Base-by-base conservation (phyloP, 1,140 invertebrate species). In the Zaprionus camerounensis region DNA sequence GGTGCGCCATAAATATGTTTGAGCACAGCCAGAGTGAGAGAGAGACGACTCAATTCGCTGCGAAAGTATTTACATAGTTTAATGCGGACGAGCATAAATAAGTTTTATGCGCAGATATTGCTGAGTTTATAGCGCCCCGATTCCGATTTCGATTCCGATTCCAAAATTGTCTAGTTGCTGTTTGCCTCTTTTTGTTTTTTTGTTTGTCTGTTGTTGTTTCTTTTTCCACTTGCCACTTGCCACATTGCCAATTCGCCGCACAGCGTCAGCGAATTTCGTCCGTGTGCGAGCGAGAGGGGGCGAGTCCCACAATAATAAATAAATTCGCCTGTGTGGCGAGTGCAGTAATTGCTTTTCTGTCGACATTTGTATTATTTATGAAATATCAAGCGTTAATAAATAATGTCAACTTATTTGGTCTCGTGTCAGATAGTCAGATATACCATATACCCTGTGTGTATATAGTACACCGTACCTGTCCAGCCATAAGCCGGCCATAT, bases 351-450 rank as follows among this genome's bases (percentile, higher is more conserved):
- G 76, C 80, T 77, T 87, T 78, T 68, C 61, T 74, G 80, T 86
- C 76, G 83, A 86, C 80, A 71, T 87, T 87, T 86, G 66, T 78
- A 86, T 86, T 87, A 86, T 87, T 87, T 86, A 82, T 86, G 83
- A 87, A 87, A 77, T 77, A 82, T 74, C 62, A 66, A 58, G 36
- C 49, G 62, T 76, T 76, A 22, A 76, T 76, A 72, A 72, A 76
- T 72, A 72, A 72, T 71, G 63, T 20, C 62, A 61, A 66, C 61
- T 65, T 57, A 62, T 56, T 71, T 63, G 46, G 46, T 51, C 62
- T 55, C 36, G 36, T 70, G 41, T 46, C 41, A 46, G 41, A 46
- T 46, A 46, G 41, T 46, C 41, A 46, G 41, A 46, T 46, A 46
- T 46, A 46, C 41, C 41, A 46, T 38, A 38, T 38, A 38, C 28